These are phyloP conservation scores for Heliconius ethilla DNA, from an alignment of 2,888 invertebrate genomes.

Conservation along the genomic window DNA sequence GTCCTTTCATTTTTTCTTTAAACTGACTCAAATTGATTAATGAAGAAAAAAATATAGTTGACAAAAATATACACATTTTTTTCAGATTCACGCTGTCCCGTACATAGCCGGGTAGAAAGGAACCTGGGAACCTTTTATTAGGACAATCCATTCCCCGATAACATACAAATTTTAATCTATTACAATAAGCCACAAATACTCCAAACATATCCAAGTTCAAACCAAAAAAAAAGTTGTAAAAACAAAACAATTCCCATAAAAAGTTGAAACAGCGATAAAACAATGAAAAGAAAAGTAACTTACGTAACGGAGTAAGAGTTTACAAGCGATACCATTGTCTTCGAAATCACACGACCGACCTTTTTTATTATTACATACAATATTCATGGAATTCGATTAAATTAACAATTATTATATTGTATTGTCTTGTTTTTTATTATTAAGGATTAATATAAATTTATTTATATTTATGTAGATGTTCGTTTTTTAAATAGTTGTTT, in stretches of 20 bases:
- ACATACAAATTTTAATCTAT: neutral
- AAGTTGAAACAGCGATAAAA: slow-evolving; percentile 21
- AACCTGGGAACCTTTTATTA: no score
- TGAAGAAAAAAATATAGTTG: no score
- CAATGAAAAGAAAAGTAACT: slow-evolving; percentile 41
- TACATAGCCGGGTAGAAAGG: no score
- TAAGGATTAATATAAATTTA: neutral
- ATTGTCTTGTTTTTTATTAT: neutral
- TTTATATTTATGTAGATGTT: neutral
- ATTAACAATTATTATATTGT: slow-evolving; percentile 21
- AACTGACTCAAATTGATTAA: no score
- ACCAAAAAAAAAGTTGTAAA: neutral
- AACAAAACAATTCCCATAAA: slow-evolving; percentile 5
- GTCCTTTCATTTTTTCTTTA: no score
- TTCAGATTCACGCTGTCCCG: no score
- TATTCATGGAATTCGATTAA: slow-evolving; percentile 24
- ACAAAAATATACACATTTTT: no score
- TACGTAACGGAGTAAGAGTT: slow-evolving; percentile 36
- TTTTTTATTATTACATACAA: slow-evolving; percentile 19
- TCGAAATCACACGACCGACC: slow-evolving; percentile 31
- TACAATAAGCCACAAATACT: neutral
- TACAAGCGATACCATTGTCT: slow-evolving; percentile 31
- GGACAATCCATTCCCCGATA: no score
- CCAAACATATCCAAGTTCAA: neutral
- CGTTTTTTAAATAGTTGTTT: neutral